These are phyloP conservation scores for Rissa tridactyla DNA, from an alignment of 2,113 vertebrate species.

Conservation along the genomic window DNA sequence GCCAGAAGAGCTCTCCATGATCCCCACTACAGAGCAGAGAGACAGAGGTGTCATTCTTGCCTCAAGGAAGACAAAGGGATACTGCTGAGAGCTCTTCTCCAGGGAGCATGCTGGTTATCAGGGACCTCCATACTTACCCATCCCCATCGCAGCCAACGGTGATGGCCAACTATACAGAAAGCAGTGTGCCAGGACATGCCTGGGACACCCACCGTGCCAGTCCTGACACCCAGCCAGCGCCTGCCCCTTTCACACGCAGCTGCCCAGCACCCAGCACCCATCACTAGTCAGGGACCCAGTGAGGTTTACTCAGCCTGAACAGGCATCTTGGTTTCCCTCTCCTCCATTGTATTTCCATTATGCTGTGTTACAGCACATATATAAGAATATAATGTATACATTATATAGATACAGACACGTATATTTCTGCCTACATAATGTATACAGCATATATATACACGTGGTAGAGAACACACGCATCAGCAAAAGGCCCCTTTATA, in stretches of 20 bases:
- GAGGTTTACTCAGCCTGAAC: neutral
- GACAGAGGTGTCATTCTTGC: neutral
- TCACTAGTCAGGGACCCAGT: neutral
- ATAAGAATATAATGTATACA: neutral
- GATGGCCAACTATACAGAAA: fast-evolving
- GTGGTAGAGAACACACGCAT: neutral
- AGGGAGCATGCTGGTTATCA: neutral
- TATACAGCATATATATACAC: neutral
- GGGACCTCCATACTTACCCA: neutral
- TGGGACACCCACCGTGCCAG: neutral
- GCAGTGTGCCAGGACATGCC: neutral
- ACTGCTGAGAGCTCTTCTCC: neutral
- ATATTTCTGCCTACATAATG: neutral
- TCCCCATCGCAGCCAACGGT: fast-evolving
- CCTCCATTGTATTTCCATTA: neutral
- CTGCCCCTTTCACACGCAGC: fast-evolving
- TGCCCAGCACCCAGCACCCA: neutral
- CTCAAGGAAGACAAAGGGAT: neutral
- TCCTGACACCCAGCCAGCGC: neutral
- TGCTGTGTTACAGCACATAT: neutral
- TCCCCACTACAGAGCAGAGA: neutral
- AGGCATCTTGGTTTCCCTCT: neutral
- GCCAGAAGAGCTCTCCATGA: neutral
- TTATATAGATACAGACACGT: neutral
- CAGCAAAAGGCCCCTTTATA: neutral